Evolutionary conservation across 2,888 invertebrate genomes (phyloP), one percentile per base, ranked within the genome.

Genomic region (Steinernema carpocapsae): DNA sequence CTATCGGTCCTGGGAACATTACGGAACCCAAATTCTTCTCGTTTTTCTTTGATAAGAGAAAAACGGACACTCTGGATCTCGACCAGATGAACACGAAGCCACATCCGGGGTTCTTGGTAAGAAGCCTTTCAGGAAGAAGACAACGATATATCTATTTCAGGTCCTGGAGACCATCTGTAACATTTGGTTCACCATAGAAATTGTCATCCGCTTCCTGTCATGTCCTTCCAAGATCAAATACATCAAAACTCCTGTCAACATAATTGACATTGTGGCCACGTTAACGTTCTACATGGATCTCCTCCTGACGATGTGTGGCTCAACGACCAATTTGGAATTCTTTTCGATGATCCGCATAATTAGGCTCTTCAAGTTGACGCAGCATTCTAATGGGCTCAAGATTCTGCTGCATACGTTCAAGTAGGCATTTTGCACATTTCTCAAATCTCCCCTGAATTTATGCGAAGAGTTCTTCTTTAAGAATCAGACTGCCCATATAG

Each of bases 221-320:
- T 93, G 94, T 74, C 94, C 95, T 42, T 80, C 92, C 87, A 90
- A 92, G 84, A 91, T 93, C 89, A 92, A 93, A 83, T 96, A 96
- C 90, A 92, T 97, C 93, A 88, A 93, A 89, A 94, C 89, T 70
- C 96, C 96, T 79, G 95, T 96, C 86, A 99, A 99, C 90, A 93
- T 99, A 89, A 99, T 99, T 90, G 99, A 99, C 90, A 95, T 97
- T 90, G 94, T 97, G 84, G 97, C 97, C 78, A 99, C 97, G 42
- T 91, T 96, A 89, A 95, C 96, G 88, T 99, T 99, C 91, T 99
- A 97, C 91, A 93, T 95, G 89, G 96, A 96, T 89, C 91, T 95
- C 59, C 52, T 85, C 1, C 19, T 22, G 6, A 1, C 37, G 26
- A 73, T 75, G 37, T 75, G 82, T 88, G 91, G 83, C 80, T 10